Evolutionary conservation across 2,113 vertebrate species (phyloP).

Genomic region (Podarcis muralis): DNA sequence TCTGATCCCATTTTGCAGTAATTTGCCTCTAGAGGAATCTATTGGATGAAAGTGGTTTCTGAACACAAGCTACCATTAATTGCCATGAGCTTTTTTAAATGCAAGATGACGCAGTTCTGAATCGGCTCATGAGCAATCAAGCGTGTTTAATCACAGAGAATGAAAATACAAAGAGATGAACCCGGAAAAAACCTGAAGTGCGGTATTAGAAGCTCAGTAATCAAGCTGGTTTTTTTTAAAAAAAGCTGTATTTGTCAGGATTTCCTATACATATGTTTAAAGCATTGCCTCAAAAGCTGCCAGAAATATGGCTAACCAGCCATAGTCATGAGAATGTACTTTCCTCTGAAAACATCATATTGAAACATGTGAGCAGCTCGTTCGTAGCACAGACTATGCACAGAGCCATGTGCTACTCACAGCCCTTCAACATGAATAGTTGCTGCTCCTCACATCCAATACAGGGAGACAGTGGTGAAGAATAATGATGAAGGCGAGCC

Average conservation of each 20-base stretch:
- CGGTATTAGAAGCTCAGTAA: slow-evolving; percentile 29
- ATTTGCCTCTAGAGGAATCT: not conserved
- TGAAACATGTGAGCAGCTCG: too few relatives aligned
- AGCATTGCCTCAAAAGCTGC: not conserved
- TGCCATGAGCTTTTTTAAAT: not conserved
- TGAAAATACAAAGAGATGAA: slow-evolving; percentile 37
- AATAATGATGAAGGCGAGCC: not conserved
- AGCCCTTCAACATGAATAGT: too few relatives aligned
- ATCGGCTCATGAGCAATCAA: slow-evolving; percentile 31
- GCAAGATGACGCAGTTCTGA: not conserved
- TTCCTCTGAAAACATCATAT: not conserved
- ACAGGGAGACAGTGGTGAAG: not conserved
- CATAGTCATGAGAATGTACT: not conserved
- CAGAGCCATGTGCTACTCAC: too few relatives aligned
- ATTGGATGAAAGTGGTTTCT: slow-evolving; percentile 11
- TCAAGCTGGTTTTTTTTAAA: not conserved
- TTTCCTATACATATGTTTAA: not conserved
- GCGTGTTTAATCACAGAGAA: slow-evolving; percentile 40
- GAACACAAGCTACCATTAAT: not conserved
- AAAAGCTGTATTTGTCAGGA: not conserved
- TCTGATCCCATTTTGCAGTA: slow-evolving; percentile 32
- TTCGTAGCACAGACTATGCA: too few relatives aligned
- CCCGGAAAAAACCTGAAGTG: slow-evolving; percentile 28
- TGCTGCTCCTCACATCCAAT: too few relatives aligned
- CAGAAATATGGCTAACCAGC: not conserved